Percentiles rank a stretch among this genome's conserved stretches.
These are phyloP conservation scores for Synergus umbraculus DNA, from an alignment of 2,888 invertebrate genomes.

Conservation along the genomic window DNA sequence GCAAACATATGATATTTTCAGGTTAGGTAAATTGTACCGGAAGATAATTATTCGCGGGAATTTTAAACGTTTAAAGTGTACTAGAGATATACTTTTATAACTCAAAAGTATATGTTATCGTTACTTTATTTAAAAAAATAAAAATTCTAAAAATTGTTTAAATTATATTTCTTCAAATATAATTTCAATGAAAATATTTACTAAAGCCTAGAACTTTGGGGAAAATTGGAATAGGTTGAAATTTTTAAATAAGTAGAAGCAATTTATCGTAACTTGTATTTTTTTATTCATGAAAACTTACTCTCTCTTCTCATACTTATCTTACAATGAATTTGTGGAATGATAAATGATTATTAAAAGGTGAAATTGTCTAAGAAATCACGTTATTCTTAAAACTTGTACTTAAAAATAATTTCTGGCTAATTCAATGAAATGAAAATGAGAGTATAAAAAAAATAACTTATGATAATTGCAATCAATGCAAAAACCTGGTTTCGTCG, in stretches of 20 bases:
- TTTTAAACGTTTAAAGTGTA: not conserved
- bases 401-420: not conserved
- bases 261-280: not conserved
- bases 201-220: no score
- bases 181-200: no score
- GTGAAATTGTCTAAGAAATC: not conserved
- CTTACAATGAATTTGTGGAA: not conserved
- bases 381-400: not conserved
- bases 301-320: not conserved
- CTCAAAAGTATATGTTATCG: no score
- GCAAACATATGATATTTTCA: not conserved
- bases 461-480: not conserved
- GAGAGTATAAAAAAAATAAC: not conserved
- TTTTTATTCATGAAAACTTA: not conserved
- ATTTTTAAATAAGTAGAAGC: not conserved
- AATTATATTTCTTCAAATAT: no score
- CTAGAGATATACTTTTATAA: no score
- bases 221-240: not conserved
- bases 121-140: no score
- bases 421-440: not conserved
- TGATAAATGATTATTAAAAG: not conserved
- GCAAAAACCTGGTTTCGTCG: not conserved
- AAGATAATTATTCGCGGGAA: not conserved
- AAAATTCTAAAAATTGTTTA: no score
- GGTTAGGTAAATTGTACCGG: not conserved